Evolutionary conservation across 2,113 vertebrate species (phyloP), one percentile per base, ranked within the genome.

Genomic region (Channa argus): DNA sequence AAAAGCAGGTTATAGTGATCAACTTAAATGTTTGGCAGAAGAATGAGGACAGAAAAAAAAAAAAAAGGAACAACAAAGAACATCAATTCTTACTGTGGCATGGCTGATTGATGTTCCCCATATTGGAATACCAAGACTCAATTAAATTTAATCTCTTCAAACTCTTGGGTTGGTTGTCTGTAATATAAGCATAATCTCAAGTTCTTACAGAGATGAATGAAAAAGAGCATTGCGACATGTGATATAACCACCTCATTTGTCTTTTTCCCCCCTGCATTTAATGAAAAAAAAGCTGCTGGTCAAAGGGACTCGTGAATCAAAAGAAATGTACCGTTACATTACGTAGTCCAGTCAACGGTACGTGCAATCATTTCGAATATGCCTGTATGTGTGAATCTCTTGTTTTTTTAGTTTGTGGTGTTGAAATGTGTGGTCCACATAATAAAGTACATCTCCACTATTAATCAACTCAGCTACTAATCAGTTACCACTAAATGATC

Each of bases 191-290:
- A 34, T 7, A 65, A 36, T 58, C 41, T 61, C 0, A 54, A 50
- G 12, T 46, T 43, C 8, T 51, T 2, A 7, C n/a, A 39, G 33
- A 53, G 53, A 45, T 47, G n/a, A 67, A 67, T 66, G 24, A 53
- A 8, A 51, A 85, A 10, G 52, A 47, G 44, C 15, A 64, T 14
- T 44, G 34, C 47, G 37, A 52, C n/a, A n/a, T 70, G 49, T 62
- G 56, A 8, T 39, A 47, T n/a, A 56, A 49, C 24, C 39, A 41
- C 39, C 39, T 75, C 8, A 74, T 12, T 45, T 53, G 46, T 15
- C 3, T 0, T 9, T 3, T 45, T 62, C 2, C 60, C 43, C 5
- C 69, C 45, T 13, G n/a, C 39, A 53, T 39, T 0, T 4, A 5
- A 8, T 36, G 24, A 49, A 56, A 36, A 38, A 6, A 0, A 3